Evolutionary conservation across 1,140 invertebrate genomes (phyloP).

Genomic region (Arion vulgaris): DNA sequence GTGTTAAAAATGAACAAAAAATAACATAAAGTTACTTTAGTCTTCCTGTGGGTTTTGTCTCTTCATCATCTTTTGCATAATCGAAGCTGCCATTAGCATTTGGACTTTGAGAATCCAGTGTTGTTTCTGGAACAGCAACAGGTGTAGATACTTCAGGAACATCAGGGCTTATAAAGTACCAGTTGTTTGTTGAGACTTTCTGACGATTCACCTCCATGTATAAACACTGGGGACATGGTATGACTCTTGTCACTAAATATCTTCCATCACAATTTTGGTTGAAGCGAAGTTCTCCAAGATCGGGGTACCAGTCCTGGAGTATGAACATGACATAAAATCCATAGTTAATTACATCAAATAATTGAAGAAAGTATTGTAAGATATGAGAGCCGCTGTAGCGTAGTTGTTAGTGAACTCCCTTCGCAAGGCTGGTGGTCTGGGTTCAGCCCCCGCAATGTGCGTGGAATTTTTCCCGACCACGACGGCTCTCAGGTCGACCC

Average conservation of each 20-base stretch:
- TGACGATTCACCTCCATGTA: constrained; percentile 41
- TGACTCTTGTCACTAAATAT: constrained; percentile 93
- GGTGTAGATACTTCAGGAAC: constrained; percentile 40
- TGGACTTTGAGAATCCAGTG: background rate
- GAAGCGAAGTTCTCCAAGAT: constrained; percentile 90
- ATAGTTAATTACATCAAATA: background rate
- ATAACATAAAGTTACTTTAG: background rate
- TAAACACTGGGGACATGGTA: constrained; percentile 90
- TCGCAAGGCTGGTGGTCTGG: too few relatives aligned
- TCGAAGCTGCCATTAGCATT: background rate
- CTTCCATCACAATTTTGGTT: constrained; percentile 97
- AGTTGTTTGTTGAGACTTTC: constrained; percentile 34
- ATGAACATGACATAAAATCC: constrained; percentile 16
- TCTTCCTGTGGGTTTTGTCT: background rate
- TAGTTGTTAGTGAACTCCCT: too few relatives aligned
- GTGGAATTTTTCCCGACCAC: too few relatives aligned
- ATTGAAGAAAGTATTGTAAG: too few relatives aligned
- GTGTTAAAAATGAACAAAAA: too few relatives aligned
- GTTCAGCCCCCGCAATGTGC: too few relatives aligned
- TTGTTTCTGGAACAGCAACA: constrained; percentile 24
- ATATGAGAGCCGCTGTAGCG: too few relatives aligned
- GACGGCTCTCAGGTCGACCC: too few relatives aligned
- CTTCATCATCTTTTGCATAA: background rate
- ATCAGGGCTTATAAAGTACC: constrained; percentile 46
- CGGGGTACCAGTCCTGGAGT: constrained; percentile 93